Conservation (phyloP, 1,140 invertebrate genomes). For the Drosophila nasuta region DNA sequence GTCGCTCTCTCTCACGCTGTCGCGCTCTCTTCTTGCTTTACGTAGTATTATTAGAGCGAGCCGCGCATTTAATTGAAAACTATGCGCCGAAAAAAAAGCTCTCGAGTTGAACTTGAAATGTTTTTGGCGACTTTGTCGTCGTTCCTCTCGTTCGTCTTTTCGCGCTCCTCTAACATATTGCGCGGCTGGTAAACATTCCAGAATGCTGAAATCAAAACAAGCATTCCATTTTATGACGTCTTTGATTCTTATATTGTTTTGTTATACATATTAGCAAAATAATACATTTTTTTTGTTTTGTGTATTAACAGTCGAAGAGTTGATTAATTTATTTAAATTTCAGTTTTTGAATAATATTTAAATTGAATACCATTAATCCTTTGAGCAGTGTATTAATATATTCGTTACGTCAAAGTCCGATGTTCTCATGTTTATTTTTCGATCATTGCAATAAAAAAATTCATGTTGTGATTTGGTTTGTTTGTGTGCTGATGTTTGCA, state of each 20-base stretch:
- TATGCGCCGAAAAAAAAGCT: slow-evolving; percentile 46
- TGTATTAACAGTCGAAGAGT: no score
- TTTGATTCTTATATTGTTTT: no score
- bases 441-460: slow-evolving; percentile 30
- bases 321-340: no score
- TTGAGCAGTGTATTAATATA: not conserved
- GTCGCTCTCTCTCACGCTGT: not conserved
- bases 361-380: not conserved
- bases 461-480: slow-evolving; percentile 48
- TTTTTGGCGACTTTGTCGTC: slow-evolving; percentile 8
- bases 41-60: slow-evolving; percentile 29
- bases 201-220: slow-evolving; percentile 60
- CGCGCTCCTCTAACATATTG: not conserved
- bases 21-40: slow-evolving; percentile 6
- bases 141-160: not conserved
- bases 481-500: slow-evolving; percentile 48
- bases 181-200: not conserved
- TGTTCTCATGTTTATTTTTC: slow-evolving; percentile 21
- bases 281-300: not conserved
- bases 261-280: not conserved
- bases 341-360: no score
- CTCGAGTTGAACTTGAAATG: slow-evolving; percentile 13
- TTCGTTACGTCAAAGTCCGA: not conserved
- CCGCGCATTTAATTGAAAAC: slow-evolving; percentile 60
- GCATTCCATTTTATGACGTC: no score